A percentile compares a stretch with the other conserved stretches of the same genome.
Evolutionary conservation across 1,140 invertebrate species (phyloP).

Genomic region (Goniozus legneri): DNA sequence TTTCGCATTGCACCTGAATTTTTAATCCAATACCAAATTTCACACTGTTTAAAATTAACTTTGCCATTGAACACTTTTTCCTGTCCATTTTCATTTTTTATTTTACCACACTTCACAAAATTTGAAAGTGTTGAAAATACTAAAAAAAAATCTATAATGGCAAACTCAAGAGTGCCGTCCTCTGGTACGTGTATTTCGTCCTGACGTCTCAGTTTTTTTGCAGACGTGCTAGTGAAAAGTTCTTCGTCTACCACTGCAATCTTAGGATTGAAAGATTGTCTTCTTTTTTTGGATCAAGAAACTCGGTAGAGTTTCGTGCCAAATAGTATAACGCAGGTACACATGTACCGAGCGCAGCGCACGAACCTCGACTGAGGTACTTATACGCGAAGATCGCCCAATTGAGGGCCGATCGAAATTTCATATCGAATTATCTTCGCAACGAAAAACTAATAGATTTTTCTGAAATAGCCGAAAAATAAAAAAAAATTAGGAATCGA

Average conservation of each 20-base stretch:
- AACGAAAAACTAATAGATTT: no score
- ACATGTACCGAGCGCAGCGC: no score
- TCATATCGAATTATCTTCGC: no score
- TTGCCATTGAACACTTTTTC: conserved; percentile 26
- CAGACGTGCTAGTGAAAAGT: conserved; percentile 18
- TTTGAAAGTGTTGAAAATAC: no score
- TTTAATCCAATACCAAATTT: conserved; percentile 27
- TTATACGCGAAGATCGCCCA: no score
- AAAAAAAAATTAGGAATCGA: no score
- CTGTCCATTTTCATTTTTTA: conserved; percentile 19
- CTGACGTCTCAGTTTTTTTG: conserved; percentile 18
- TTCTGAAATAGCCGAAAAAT: no score
- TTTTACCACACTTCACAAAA: conserved; percentile 26
- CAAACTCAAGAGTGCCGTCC: conserved; percentile 18
- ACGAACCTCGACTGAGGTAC: no score
- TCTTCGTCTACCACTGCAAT: conserved; percentile 8
- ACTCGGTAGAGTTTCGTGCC: no score
- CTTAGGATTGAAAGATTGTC: conserved; percentile 19
- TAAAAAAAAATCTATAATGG: conserved; percentile 24
- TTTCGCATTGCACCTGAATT: conserved; percentile 25
- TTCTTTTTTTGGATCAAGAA: no score
- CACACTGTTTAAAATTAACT: conserved; percentile 23
- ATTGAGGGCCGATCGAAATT: no score
- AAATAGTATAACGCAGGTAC: no score
- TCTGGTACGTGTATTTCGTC: conserved; percentile 16